Evolutionary conservation across 2,888 invertebrate species (phyloP).

Genomic region (Troides oblongomaculatus): DNA sequence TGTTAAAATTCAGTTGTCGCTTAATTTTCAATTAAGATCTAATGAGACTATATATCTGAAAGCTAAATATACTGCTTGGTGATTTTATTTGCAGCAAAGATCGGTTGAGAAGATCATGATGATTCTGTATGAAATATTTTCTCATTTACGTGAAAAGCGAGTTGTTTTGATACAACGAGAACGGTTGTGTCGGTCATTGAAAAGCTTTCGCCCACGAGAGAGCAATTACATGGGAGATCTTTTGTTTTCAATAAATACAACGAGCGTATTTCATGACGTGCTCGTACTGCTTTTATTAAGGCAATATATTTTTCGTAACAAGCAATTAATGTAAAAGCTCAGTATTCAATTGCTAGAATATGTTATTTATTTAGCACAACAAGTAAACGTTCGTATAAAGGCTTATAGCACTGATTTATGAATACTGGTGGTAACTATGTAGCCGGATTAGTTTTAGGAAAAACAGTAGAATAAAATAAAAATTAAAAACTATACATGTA

Average conservation of each 20-base stretch:
- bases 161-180: not conserved
- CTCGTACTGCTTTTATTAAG: not conserved
- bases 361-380: not conserved
- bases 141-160: not conserved
- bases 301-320: not conserved
- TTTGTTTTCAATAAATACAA: not conserved
- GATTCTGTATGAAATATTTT: too few relatives aligned
- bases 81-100: not conserved
- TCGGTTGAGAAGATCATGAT: too few relatives aligned
- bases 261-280: not conserved
- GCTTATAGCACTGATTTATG: too few relatives aligned
- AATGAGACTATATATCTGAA: not conserved
- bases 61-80: not conserved
- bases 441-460: too few relatives aligned
- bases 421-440: too few relatives aligned
- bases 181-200: not conserved
- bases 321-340: not conserved
- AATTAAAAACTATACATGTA: too few relatives aligned
- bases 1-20: not conserved
- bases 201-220: slow-evolving; percentile 1
- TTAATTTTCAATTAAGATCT: not conserved
- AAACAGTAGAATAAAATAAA: too few relatives aligned
- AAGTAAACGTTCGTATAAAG: too few relatives aligned
- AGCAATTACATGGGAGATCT: slow-evolving; percentile 1
- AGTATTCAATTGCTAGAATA: not conserved